Evolutionary conservation across 2,888 invertebrate genomes (phyloP).

Genomic region (Zeuzera pyrina): DNA sequence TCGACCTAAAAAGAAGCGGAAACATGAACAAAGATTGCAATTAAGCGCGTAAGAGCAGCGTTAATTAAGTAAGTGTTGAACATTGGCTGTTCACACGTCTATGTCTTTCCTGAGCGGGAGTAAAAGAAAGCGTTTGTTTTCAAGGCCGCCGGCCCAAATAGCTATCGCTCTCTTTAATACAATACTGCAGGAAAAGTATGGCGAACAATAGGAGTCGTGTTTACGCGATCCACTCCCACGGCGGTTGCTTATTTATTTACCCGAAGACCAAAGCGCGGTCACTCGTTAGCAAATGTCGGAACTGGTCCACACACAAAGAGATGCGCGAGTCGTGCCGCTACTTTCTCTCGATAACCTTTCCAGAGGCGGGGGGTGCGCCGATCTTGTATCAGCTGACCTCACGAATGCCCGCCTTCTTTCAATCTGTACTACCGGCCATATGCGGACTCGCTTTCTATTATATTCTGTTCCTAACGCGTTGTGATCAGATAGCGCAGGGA

Average conservation of each 20-base stretch:
- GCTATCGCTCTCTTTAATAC: conserved; percentile 22
- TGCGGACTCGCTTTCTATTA: conserved; percentile 41
- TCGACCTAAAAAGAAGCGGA: conserved; percentile 4
- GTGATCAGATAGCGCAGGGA: conserved; percentile 19
- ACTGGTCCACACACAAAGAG: conserved; percentile 30
- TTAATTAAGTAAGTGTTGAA: conserved; percentile 18
- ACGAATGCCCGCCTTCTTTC: conserved; percentile 28
- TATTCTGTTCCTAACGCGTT: conserved; percentile 22
- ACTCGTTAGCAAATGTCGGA: conserved; percentile 15
- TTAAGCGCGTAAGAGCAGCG: conserved; percentile 14
- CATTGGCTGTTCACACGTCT: conserved; percentile 15
- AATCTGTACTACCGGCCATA: conserved; percentile 23
- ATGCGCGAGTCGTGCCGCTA: conserved; percentile 36
- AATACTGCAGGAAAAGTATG: conserved; percentile 15
- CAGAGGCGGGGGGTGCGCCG: conserved; percentile 26
- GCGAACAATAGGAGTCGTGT: conserved; percentile 1
- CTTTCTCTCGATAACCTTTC: conserved; percentile 63
- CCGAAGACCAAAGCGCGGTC: conserved; percentile 14
- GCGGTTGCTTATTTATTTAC: conserved; percentile 18
- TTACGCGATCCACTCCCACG: conserved; percentile 13
- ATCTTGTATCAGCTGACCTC: conserved; percentile 44
- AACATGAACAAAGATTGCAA: conserved; percentile 16
- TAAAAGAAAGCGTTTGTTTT: conserved; percentile 28
- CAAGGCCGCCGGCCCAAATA: conserved; percentile 29
- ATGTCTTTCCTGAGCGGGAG: conserved; percentile 10